These are phyloP conservation scores for Alloscopus bannaensis DNA, from an alignment of 2,888 invertebrate species.

Conservation along the genomic window DNA sequence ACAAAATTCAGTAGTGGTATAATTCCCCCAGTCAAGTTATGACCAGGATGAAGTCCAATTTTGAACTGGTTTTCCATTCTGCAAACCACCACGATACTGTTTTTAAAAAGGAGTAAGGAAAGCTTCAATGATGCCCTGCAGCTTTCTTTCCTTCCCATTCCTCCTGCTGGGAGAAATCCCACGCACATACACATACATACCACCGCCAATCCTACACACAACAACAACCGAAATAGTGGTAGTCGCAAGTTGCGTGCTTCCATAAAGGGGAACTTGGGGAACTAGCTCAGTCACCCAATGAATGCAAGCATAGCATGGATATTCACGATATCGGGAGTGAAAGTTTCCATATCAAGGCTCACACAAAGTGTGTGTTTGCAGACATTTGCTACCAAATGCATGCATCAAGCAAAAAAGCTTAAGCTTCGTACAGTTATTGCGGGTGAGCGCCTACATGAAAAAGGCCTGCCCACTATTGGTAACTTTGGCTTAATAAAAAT, in stretches of 20 bases:
- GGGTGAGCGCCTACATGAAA: constrained; percentile 6
- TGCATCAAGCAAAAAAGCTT: not conserved
- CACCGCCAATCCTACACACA: constrained; percentile 4
- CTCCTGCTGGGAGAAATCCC: constrained; percentile 28
- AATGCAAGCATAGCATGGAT: too few species aligned
- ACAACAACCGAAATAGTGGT: not conserved
- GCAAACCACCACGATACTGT: constrained; percentile 7
- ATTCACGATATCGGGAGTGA: constrained; percentile 35
- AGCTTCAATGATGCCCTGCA: constrained; percentile 31
- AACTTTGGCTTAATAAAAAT: too few species aligned
- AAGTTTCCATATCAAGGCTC: constrained; percentile 36
- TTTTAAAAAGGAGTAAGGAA: constrained; percentile 8
- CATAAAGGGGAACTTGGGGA: too few species aligned
- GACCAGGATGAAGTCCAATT: constrained; percentile 39
- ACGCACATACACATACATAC: constrained; percentile 19
- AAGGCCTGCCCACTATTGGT: too few species aligned
- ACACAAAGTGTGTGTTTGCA: constrained; percentile 24
- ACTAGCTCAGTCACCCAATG: too few species aligned
- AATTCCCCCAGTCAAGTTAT: constrained; percentile 27
- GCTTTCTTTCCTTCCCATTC: constrained; percentile 31
- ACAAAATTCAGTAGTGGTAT: constrained; percentile 14
- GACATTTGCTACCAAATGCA: not conserved
- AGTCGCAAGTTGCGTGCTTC: constrained; percentile 11
- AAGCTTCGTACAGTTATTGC: constrained; percentile 5
- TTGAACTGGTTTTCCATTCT: constrained; percentile 32